phyloP scores from a whole-genome alignment of 2,888 invertebrate genomes.

The Pseudanteris insignis region DNA sequence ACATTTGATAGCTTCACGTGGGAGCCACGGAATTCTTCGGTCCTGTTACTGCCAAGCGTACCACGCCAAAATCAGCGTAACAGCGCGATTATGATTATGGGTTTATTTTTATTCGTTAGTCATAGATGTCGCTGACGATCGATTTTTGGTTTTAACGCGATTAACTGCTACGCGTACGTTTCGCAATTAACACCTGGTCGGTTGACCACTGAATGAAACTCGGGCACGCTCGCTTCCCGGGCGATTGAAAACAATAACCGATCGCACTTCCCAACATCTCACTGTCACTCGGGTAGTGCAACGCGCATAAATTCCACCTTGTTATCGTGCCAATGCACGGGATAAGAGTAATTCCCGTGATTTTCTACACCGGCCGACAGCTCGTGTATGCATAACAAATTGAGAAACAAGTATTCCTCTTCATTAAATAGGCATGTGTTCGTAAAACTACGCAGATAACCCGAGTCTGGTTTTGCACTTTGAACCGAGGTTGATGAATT shows the following conservation, averaged over 20 bases:
- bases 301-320: constrained; percentile 24
- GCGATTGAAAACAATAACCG: too few species aligned
- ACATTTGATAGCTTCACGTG: constrained; percentile 65
- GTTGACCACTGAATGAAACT: too few species aligned
- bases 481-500: constrained; percentile 23
- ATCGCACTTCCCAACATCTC: constrained; percentile 19
- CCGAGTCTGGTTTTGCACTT: constrained; percentile 34
- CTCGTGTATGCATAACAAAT: constrained; percentile 38
- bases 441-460: constrained; percentile 30
- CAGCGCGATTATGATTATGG: too few species aligned
- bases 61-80: too few species aligned
- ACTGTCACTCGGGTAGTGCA: constrained; percentile 5
- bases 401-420: constrained; percentile 41
- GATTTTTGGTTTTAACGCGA: too few species aligned
- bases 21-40: constrained; percentile 58
- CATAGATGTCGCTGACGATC: too few species aligned
- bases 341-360: constrained; percentile 20
- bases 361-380: constrained; percentile 17
- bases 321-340: constrained; percentile 40
- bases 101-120: too few species aligned
- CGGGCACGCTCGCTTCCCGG: too few species aligned
- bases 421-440: constrained; percentile 32
- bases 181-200: too few species aligned
- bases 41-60: constrained; percentile 47
- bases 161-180: too few species aligned